Evolutionary conservation across 2,113 vertebrate species (phyloP).

Genomic region (Gulo gulo): DNA sequence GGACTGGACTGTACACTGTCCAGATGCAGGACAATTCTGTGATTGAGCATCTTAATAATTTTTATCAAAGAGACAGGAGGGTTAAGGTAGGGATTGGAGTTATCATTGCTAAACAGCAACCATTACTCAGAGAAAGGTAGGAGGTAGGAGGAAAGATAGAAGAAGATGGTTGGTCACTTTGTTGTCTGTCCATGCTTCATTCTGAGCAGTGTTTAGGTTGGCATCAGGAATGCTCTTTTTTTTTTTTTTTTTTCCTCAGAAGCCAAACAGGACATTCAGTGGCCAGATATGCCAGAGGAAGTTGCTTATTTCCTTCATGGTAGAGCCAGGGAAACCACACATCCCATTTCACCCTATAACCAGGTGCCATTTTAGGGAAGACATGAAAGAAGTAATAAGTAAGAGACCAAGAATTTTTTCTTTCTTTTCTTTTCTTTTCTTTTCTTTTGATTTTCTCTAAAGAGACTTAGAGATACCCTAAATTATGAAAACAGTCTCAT

Average conservation of each 20-base stretch:
- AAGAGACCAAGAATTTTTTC: not conserved
- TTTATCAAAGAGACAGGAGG: not conserved
- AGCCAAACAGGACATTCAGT: not conserved
- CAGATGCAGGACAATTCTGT: not conserved
- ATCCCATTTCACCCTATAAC: not conserved
- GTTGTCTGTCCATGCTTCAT: not conserved
- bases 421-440: not conserved
- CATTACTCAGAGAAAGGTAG: not conserved
- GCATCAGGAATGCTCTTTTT: not conserved
- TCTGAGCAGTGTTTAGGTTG: not conserved
- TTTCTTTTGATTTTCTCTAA: not conserved
- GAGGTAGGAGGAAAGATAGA: too few relatives aligned
- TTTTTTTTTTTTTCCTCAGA: too few relatives aligned
- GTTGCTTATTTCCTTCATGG: not conserved
- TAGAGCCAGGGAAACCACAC: not conserved
- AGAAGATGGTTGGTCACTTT: rapidly evolving
- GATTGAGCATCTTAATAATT: not conserved
- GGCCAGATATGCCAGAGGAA: too few relatives aligned
- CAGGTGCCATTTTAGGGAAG: not conserved
- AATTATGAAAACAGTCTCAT: not conserved
- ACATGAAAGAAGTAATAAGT: too few relatives aligned
- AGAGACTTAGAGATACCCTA: not conserved
- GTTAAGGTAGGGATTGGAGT: not conserved
- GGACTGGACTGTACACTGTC: not conserved
- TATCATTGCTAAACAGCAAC: not conserved